A percentile compares a stretch with the other conserved stretches of the same genome.
Evolutionary conservation across 2,888 invertebrate species (phyloP).

Genomic region (Calliopum simillimum): DNA sequence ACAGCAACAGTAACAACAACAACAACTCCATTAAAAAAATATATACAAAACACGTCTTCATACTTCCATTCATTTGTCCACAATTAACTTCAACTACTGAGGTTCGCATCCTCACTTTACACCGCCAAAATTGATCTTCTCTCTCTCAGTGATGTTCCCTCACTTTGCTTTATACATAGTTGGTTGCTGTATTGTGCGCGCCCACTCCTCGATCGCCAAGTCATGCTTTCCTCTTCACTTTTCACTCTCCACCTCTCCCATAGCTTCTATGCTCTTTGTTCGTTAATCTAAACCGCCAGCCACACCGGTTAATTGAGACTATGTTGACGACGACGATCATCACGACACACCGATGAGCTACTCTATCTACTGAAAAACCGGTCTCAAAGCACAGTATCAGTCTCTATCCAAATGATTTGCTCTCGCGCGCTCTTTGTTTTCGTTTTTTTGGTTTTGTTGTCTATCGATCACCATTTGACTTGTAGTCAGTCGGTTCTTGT

Average conservation of each 20-base stretch:
- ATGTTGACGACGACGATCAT: neutral
- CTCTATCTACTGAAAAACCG: constrained; percentile 13
- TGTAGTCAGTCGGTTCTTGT: neutral
- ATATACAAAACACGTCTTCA: constrained; percentile 5
- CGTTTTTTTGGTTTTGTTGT: constrained; percentile 15
- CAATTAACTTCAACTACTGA: constrained; percentile 19
- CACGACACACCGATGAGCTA: neutral
- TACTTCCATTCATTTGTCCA: constrained; percentile 21
- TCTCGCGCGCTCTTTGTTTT: neutral
- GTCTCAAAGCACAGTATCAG: constrained; percentile 11
- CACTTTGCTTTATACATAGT: neutral
- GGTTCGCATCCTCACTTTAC: neutral
- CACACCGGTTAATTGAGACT: constrained; percentile 9
- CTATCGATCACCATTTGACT: constrained; percentile 27
- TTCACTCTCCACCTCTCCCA: neutral
- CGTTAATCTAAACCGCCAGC: constrained; percentile 23
- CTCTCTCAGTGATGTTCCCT: neutral
- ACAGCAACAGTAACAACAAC: too few species aligned
- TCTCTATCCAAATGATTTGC: neutral
- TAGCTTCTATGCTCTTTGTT: constrained; percentile 8
- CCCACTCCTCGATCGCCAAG: constrained; percentile 1
- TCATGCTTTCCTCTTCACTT: constrained; percentile 1
- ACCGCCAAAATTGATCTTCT: neutral
- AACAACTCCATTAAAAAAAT: too few species aligned
- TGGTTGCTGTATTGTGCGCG: neutral